Base-by-base conservation (phyloP, 1,140 invertebrate genomes). In the Drosophila elegans region DNA sequence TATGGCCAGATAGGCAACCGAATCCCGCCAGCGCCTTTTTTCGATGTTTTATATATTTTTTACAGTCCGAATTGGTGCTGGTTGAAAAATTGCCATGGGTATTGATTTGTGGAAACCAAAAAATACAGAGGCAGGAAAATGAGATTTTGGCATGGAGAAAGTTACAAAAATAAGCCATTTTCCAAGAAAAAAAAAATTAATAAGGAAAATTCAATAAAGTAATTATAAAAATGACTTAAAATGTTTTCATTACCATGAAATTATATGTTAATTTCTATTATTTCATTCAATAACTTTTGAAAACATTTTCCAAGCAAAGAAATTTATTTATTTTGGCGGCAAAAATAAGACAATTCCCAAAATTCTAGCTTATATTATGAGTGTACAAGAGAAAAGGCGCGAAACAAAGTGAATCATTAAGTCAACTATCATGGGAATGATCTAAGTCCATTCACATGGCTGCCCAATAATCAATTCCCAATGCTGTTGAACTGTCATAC, bases 21-120 rank as follows among this genome's bases (percentile, higher is more conserved):
- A 61, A 41, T 63, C 56, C 48, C 45, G 80, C 74, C 59, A 74
- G 80, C 68, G 34, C 39, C 38, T 78, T 75, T 78, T 60, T 21
- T 13, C 5, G 51, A 45, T 66, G 79, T 56, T 63, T 7, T 59
- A 53, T 53, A 51, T 21, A 27, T 54, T 56, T 66, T 46, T 72
- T 56, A 39, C 46, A 68, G 59, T 55, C 59, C 45, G 49, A 61
- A 59, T 62, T 74, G 54, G 52, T 77, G 46, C 51, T 63, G 51
- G 44, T 10, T 80, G 63, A 80, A 67, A 80, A 74, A 72, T 77
- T 51, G 73, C 59, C 51, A 54, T 56, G 62, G 62, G 46, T 60
- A 68, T 74, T 73, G 55, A 71, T 69, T 49, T 49, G 60, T 34
- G 29, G 9, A 51, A 51, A 11, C n/a, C 3, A 12, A 46, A 39